phyloP scores from a whole-genome alignment of 2,113 vertebrate genomes.

The Poeciliopsis occidentalis region DNA sequence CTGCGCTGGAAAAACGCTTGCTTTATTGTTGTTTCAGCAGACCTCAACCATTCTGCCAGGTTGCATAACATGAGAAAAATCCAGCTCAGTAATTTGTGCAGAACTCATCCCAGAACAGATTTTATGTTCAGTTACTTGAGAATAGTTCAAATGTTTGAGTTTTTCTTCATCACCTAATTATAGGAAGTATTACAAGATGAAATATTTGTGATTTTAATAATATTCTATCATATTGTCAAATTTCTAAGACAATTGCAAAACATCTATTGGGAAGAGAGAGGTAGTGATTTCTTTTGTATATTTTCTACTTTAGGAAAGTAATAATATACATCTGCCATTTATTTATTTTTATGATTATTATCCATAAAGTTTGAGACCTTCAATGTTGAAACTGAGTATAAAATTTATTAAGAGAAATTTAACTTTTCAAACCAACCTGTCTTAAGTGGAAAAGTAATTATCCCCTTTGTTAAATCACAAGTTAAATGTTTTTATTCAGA shows the following conservation, averaged over 20 bases:
- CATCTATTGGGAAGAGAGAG: no score
- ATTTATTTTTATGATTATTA: neutral
- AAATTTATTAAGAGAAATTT: neutral
- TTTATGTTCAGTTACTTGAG: conserved; percentile 13
- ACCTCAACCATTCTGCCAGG: conserved; percentile 57
- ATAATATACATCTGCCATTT: neutral
- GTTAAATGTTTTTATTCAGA: neutral
- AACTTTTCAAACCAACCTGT: no score
- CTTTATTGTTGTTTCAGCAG: conserved; percentile 66
- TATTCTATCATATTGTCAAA: neutral
- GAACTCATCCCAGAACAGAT: conserved; percentile 32
- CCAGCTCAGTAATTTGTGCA: conserved; percentile 6
- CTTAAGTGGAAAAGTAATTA: neutral
- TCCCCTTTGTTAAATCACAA: neutral
- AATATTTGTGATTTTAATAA: neutral
- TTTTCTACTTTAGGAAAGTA: no score
- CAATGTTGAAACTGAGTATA: neutral
- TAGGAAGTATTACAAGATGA: no score
- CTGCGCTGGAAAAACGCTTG: conserved; percentile 67
- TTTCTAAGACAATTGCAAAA: no score
- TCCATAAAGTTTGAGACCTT: no score
- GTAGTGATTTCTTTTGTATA: no score
- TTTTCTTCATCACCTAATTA: neutral
- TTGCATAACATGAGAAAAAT: conserved; percentile 51
- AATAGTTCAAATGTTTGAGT: conserved; percentile 10